Conservation (phyloP, 2,113 vertebrate genomes). For the Muscicapa adusta region DNA sequence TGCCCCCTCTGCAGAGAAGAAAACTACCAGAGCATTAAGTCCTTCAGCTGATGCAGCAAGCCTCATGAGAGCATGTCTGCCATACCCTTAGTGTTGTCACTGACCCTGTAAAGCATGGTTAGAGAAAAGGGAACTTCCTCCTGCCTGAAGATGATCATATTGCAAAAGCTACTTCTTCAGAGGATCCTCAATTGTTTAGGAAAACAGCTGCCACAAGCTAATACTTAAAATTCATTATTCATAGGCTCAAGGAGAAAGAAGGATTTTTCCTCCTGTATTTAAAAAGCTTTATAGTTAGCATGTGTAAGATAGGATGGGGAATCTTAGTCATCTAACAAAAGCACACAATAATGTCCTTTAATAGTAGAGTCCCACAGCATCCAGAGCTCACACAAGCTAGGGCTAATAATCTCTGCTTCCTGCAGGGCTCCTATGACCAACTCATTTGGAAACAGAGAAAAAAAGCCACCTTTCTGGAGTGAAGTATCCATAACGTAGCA, state of each 20-base stretch:
- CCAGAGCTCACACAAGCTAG: neutral
- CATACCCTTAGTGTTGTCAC: neutral
- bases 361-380: neutral
- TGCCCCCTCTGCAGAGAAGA: neutral
- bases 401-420: neutral
- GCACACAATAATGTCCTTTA: neutral
- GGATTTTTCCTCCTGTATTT: conserved; percentile 1
- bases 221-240: neutral
- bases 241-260: neutral
- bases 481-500: neutral
- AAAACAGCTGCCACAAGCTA: neutral
- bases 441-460: neutral
- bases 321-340: neutral
- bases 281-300: neutral
- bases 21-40: neutral
- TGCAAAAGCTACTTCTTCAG: neutral
- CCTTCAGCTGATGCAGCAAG: neutral
- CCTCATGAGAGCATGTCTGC: neutral
- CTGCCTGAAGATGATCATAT: neutral
- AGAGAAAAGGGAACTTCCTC: neutral
- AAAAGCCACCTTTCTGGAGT: neutral
- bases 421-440: neutral
- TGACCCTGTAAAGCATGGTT: neutral
- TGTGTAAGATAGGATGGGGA: neutral
- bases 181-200: neutral